Evolutionary conservation across 2,888 invertebrate genomes (phyloP).

Genomic region (Lobophora halterata): DNA sequence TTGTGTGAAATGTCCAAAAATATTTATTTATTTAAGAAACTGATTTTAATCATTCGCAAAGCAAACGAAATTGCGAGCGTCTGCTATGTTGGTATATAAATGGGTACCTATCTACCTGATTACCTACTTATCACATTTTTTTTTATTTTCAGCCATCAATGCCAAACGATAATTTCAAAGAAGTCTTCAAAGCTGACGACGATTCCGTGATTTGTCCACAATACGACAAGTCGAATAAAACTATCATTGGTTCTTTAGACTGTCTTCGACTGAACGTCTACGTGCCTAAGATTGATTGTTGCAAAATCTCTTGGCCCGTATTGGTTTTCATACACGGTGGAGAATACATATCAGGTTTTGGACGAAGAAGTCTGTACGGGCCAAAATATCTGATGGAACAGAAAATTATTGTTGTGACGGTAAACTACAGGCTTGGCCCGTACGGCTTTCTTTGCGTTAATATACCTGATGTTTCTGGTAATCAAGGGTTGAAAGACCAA

Average conservation of each 20-base stretch:
- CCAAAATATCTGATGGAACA: slow-evolving; percentile 39
- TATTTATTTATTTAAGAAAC: no score
- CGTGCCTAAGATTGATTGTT: slow-evolving; percentile 52
- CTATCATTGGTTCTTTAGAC: slow-evolving; percentile 61
- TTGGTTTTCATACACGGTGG: slow-evolving; percentile 49
- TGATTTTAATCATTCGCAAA: no score
- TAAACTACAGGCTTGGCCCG: slow-evolving; percentile 45
- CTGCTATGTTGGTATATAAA: no score
- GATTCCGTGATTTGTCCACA: slow-evolving; percentile 45
- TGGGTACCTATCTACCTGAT: no score
- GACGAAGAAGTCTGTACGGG: slow-evolving; percentile 31
- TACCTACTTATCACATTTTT: no score
- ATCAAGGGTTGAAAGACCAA: slow-evolving; percentile 44
- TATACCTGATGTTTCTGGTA: slow-evolving; percentile 40
- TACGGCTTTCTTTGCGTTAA: slow-evolving; percentile 49
- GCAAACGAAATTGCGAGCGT: no score
- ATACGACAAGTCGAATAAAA: slow-evolving; percentile 39
- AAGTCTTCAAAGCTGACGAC: slow-evolving; percentile 24
- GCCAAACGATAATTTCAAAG: slow-evolving; percentile 15
- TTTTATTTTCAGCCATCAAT: slow-evolving; percentile 18
- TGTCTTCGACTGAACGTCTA: slow-evolving; percentile 83
- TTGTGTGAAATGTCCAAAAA: no score
- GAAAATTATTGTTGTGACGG: slow-evolving; percentile 35
- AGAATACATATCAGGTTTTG: slow-evolving; percentile 37
- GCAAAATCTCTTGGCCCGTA: slow-evolving; percentile 35